These are phyloP conservation scores for Trypoxylon attenuatum DNA, from an alignment of 2,888 invertebrate species.

Conservation along the genomic window DNA sequence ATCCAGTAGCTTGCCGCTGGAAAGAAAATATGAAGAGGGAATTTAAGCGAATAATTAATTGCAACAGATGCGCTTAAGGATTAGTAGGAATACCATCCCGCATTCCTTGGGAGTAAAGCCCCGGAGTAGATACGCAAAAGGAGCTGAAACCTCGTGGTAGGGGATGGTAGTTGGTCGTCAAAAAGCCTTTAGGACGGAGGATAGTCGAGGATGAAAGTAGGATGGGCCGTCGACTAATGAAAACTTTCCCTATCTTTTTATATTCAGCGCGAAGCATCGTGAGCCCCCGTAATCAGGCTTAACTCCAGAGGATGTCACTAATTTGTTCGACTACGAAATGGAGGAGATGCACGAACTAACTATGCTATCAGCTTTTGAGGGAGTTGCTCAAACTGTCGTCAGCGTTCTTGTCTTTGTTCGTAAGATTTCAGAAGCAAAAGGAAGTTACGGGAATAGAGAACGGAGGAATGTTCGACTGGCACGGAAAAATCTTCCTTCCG, in stretches of 20 bases:
- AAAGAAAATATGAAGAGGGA: slow-evolving; percentile 42
- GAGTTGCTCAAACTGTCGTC: slow-evolving; percentile 6
- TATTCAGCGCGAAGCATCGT: slow-evolving; percentile 35
- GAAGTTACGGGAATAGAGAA: neutral
- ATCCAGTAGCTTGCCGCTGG: slow-evolving; percentile 1
- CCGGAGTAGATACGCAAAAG: neutral
- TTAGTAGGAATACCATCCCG: slow-evolving; percentile 42
- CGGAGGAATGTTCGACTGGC: too few relatives aligned
- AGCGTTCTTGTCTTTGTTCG: neutral
- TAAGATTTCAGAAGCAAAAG: neutral
- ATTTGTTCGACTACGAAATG: slow-evolving; percentile 55
- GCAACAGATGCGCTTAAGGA: slow-evolving; percentile 47
- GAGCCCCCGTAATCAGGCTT: slow-evolving; percentile 58
- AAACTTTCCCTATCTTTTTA: slow-evolving; percentile 50
- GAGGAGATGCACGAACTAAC: slow-evolving; percentile 5
- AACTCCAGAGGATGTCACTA: slow-evolving; percentile 57
- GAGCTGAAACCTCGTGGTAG: neutral
- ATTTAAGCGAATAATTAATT: slow-evolving; percentile 59
- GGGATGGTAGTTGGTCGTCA: neutral
- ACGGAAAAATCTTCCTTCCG: neutral
- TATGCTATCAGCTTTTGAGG: neutral
- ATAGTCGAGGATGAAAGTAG: neutral
- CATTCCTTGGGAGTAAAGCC: neutral
- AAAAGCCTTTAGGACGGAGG: neutral
- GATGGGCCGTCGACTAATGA: slow-evolving; percentile 33